Evolutionary conservation across 2,888 invertebrate genomes (phyloP), one percentile per base, ranked within the genome.

Genomic region (Chromoteleia sp.): DNA sequence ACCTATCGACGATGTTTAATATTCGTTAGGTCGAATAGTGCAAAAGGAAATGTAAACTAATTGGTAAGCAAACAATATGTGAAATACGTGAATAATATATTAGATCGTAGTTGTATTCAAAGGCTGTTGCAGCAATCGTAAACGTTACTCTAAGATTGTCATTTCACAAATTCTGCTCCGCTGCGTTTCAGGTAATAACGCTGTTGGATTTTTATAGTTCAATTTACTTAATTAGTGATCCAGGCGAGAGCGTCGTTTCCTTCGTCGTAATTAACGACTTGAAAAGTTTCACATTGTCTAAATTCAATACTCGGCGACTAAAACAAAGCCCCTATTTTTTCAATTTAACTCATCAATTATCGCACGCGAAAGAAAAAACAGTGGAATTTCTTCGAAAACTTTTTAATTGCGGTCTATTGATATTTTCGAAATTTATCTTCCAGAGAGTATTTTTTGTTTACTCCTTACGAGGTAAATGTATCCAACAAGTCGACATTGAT

Each of bases 191-290:
- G 43, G 41, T 68, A 52, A 68, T 59, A 68, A 45, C 54, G 17
- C 43, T 43, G 73, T 33, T 54, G 61, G 33, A 59, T 39, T 75
- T 80, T 80, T 70, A 80, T 58, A 59, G 56, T 75, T 75, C 68
- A 75, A 71, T 81, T 81, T 58, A 75, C 56, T 75, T 81, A 81
- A 75, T 81, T 74, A 75, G 74, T 65, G 70, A 39, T 68, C 48
- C 54, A 30, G 45, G 15, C 48, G 56, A 43, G 48, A 56, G 63
- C 39, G 68, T 68, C 52, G 59, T 75, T 65, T 68, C 71, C 70
- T 70, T 65, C 65, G 45, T 75, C 48, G 61, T 75, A 71, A 81
- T 75, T 81, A 81, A 75, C 58, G 71, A 63, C 63, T 81, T 58
- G 33, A 58, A 71, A 71, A 75, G 75, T 75, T 81, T 65, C 50